A percentile compares a stretch with the other conserved stretches of the same genome.
phyloP scores from a whole-genome alignment of 2,113 vertebrate genomes.

The Arvicanthis niloticus region DNA sequence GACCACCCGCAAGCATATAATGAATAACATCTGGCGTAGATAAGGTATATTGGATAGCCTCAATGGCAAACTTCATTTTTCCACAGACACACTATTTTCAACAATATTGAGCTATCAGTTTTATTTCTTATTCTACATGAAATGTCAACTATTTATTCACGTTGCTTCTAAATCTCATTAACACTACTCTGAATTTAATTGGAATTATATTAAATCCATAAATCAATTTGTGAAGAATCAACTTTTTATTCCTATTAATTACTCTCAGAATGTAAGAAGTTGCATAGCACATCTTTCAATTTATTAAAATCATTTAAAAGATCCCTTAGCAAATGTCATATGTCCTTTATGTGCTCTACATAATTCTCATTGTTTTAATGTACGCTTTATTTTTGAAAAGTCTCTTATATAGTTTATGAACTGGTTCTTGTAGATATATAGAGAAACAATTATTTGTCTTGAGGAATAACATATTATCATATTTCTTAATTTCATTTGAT shows the following conservation, averaged over 20 bases:
- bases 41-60: background rate
- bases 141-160: conserved; percentile 43
- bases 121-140: conserved; percentile 33
- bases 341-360: background rate
- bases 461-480: background rate
- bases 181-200: conserved; percentile 68
- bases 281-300: conserved; percentile 18
- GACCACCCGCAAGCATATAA: background rate
- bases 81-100: background rate
- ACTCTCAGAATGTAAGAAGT: conserved; percentile 26
- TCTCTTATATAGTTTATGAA: background rate
- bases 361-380: conserved; percentile 34
- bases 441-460: background rate
- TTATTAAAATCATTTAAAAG: conserved; percentile 63
- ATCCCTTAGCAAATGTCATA: conserved; percentile 6
- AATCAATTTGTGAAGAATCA: conserved; percentile 58
- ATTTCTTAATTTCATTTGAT: background rate
- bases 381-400: conserved; percentile 2
- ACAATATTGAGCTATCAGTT: conserved; percentile 1
- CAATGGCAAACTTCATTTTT: background rate
- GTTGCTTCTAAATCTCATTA: conserved; percentile 63
- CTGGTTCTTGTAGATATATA: background rate
- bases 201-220: conserved; percentile 75
- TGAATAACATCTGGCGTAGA: background rate
- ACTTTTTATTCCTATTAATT: conserved; percentile 67